Conservation (phyloP, 2,797 vertebrate genomes). For the Oryzias sinensis region DNA sequence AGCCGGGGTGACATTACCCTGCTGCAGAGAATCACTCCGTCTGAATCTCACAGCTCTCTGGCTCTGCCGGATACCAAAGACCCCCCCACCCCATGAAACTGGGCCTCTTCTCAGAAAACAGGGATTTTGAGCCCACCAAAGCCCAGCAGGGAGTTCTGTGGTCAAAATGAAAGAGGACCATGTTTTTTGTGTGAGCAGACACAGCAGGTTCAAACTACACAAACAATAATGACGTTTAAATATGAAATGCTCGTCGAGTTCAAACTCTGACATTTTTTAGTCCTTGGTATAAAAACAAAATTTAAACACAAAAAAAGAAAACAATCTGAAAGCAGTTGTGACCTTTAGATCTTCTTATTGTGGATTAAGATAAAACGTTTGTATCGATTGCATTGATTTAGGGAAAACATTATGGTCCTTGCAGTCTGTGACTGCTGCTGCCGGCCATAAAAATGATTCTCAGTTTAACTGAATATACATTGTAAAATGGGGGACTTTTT, state of each 20-base stretch:
- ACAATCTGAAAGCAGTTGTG: too few species aligned
- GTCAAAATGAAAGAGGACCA: conserved; percentile 58
- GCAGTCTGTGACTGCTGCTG: too few species aligned
- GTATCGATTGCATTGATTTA: too few species aligned
- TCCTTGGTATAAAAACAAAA: conserved; percentile 22
- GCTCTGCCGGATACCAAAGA: conserved; percentile 22
- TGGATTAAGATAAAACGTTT: too few species aligned
- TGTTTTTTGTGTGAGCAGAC: conserved; percentile 55
- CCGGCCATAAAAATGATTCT: too few species aligned
- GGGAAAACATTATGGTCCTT: too few species aligned
- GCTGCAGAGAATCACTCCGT: conserved; percentile 70
- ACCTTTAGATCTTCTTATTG: too few species aligned
- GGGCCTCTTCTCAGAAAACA: conserved; percentile 62
- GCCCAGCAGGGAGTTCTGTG: conserved; percentile 56
- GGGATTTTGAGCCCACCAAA: conserved; percentile 54
- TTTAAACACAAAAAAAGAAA: too few species aligned
- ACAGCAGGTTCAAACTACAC: conserved; percentile 44
- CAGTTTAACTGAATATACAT: too few species aligned
- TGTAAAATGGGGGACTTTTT: too few species aligned
- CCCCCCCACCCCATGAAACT: conserved; percentile 26
- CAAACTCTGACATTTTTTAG: conserved; percentile 27
- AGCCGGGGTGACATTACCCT: conserved; percentile 72
- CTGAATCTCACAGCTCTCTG: conserved; percentile 52
- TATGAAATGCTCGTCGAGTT: conserved; percentile 41
- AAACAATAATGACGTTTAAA: conserved; percentile 42